Base-by-base conservation (phyloP, 2,888 invertebrate genomes). In the Emmelina monodactyla region DNA sequence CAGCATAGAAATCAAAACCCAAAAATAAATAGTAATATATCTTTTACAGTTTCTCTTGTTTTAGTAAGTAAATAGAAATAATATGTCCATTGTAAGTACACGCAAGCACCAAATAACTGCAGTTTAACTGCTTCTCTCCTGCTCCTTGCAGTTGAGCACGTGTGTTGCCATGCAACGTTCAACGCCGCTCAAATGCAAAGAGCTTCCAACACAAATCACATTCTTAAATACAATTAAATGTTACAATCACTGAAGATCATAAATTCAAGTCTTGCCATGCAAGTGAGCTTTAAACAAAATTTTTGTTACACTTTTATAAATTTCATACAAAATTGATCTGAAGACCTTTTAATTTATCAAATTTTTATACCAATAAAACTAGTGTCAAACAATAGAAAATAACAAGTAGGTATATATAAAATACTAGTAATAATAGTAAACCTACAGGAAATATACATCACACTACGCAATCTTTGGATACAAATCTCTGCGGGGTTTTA, bases 381-480 rank as follows among this genome's bases (percentile, higher is more conserved):
- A 59, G 58, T 62, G 64, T 62, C 66, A 64, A 68, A 68, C 55
- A 62, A 67, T 63, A 67, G 63, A 63, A 65, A 69, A 61, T 54
- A 72, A 73, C 62, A 66, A 62, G 57, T n/a, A n/a, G n/a, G n/a
- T 63, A 59, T 66, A 67, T 72, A 67, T 72, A 65, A 62, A 65
- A 73, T 73, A 70, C 67, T 64, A 71, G 57, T 66, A 64, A 3
- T 55, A 61, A 66, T 61, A 63, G 70, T 71, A 73, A 75, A 72
- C 63, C 67, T 75, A 75, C 65, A 72, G 69, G 71, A 73, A 76
- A 67, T 61, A 56, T 53, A 66, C 66, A 75, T 75, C 75, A 78
- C 71, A 73, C 71, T 66, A 58, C 57, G 61, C 70, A 68, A 73
- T 76, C 75, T 78, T 78, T 75, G 78, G 78, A 78, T 75, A 75